Base-by-base conservation (phyloP, 2,797 vertebrate genomes). In the Ara ararauna region DNA sequence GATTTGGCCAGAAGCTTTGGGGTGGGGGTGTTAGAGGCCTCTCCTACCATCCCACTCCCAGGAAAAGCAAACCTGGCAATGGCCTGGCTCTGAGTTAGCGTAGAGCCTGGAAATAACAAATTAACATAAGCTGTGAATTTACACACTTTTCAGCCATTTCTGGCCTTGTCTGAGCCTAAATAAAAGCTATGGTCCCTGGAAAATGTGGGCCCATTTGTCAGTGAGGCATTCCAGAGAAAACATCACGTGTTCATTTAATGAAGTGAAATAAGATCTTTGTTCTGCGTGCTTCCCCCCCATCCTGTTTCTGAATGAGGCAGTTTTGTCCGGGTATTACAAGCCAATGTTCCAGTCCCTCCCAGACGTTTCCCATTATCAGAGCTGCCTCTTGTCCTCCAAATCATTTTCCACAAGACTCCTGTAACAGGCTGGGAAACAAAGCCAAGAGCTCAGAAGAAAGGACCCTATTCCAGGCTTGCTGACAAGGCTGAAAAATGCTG, bases 331-430 rank as follows among this genome's bases (percentile, higher is more conserved):
- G 78, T 86, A 93, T 90, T 95, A 80, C 84, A 93, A 89, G 88
- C 96, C 95, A 95, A 94, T 75, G 72, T 96, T 96, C 95, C 95
- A 94, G 83, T 89, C 86, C 81, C 77, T 92, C 86, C 76, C 96
- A 96, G 95, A 95, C 72, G 86, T 96, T 97, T 97, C 93, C 84
- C 90, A 96, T 97, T 97, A 95, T 95, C 90, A 92, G 89, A 90
- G 66, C 92, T 95, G 96, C 94, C 86, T 96, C 92, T 96, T 95
- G 92, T 95, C 84, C 93, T 95, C 92, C 94, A 93, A 74, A 95
- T 94, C 21, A 77, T 96, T 97, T 96, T 95, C 96, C 91, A 89
- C 65, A 89, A 66, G 84, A 91, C 84, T 96, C 70, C 93, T 93
- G 86, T 94, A 93, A 87, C 78, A 65, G 90, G 68, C 92, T 87